Base-by-base conservation (phyloP, 2,888 invertebrate genomes). In the Amphimallon solstitiale region DNA sequence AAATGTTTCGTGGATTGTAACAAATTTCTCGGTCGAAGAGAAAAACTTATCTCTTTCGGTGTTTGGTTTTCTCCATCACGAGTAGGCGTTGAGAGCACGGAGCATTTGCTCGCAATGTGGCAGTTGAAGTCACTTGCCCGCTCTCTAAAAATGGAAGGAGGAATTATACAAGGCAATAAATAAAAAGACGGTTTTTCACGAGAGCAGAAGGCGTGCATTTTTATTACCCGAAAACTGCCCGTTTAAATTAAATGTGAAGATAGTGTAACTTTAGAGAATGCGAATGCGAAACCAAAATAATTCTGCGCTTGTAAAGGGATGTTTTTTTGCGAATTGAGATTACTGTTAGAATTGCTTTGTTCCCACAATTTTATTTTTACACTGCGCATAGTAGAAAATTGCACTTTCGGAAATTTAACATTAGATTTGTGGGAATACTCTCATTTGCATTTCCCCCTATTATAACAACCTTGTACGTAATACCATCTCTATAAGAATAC, bases 201-300 rank as follows among this genome's bases (percentile, higher is more conserved):
- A 77, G 79, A 79, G 79, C 82, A 82, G 81, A 82, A 82, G 82
- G 82, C 82, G 82, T 82, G 80, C 82, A 82, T 82, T 82, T 82
- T 82, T 82, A 82, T 82, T 81, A 80, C 82, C 80, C 78, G 81
- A 82, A 82, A 82, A 82, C 79, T 82, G 82, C 79, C 79, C 81
- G 80, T 82, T 82, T 82, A 82, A 82, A 82, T 82, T 82, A 82
- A 82, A 82, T 79, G 78, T 77, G 77, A 81, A 82, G 82, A 82
- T 82, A 82, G 80, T 80, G 78, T 77, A 75, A 65, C 70, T 69
- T 71, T 71, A 74, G 74, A 72, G 71, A 73, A 74, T 71, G 75
- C 70, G 75, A 76, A 77, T 76, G 75, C 76, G 75, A 74, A 78
- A 77, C 75, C 76, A 73, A 75, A 73, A 78, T 79, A 78, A 78